Evolutionary conservation across 1,140 invertebrate genomes (phyloP).

Genomic region (Lethrus apterus): DNA sequence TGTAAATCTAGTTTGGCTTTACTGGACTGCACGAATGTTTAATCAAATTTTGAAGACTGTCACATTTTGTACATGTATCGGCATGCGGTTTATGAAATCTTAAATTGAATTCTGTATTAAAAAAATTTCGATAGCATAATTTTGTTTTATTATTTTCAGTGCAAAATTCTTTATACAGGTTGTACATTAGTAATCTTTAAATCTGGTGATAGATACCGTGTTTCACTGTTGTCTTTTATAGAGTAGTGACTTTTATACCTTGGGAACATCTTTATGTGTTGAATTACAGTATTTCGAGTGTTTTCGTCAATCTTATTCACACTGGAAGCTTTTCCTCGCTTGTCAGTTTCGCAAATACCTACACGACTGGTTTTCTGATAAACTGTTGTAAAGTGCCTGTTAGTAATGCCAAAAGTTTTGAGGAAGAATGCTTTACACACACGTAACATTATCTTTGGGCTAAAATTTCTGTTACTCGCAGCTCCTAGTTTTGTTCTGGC

Average conservation of each 20-base stretch:
- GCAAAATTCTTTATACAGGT: slow-evolving; percentile 10
- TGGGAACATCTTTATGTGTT: slow-evolving; percentile 16
- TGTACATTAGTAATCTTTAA: slow-evolving; percentile 18
- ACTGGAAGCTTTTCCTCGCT: slow-evolving; percentile 7
- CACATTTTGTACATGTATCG: slow-evolving; percentile 15
- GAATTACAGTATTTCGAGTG: slow-evolving; percentile 4
- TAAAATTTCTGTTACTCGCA: slow-evolving; percentile 5
- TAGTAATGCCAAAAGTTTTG: slow-evolving; percentile 15
- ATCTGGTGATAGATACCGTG: slow-evolving; percentile 12
- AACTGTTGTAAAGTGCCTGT: slow-evolving; percentile 10
- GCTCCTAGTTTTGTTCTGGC: not conserved
- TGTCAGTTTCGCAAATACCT: slow-evolving; percentile 11
- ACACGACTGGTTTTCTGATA: slow-evolving; percentile 11
- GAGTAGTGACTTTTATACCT: slow-evolving; percentile 17
- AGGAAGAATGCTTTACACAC: slow-evolving; percentile 13
- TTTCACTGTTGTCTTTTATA: slow-evolving; percentile 6
- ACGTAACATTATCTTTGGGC: slow-evolving; percentile 4
- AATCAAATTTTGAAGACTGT: slow-evolving; percentile 13
- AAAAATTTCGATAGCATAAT: slow-evolving; percentile 9
- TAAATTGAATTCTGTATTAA: slow-evolving; percentile 12
- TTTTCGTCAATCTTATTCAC: slow-evolving; percentile 10
- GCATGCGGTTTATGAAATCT: slow-evolving; percentile 6
- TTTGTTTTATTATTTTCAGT: slow-evolving; percentile 5
- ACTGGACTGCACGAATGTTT: slow-evolving; percentile 9
- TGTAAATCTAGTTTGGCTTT: slow-evolving; percentile 11